Conservation (phyloP, 2,113 vertebrate genomes). For the Poeciliopsis retropinna region DNA sequence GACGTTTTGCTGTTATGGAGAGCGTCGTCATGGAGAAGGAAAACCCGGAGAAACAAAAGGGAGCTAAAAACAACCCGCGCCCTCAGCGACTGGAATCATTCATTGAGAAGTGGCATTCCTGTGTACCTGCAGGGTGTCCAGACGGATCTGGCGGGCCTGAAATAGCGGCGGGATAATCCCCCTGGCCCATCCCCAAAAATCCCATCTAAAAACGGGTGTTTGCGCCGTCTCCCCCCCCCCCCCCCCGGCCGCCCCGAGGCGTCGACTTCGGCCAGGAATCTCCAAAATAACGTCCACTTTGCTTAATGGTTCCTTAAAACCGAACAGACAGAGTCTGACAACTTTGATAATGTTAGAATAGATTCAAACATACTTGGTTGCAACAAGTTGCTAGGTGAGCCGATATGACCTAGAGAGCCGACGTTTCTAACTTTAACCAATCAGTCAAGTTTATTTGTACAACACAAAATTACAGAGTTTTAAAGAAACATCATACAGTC, state of each 20-base stretch:
- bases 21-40: conserved; percentile 7
- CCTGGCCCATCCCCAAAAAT: conserved; percentile 6
- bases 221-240: conserved; percentile 52
- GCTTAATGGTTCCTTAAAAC: conserved; percentile 64
- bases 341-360: neutral
- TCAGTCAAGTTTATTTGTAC: too few relatives aligned
- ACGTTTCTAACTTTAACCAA: neutral
- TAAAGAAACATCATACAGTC: too few relatives aligned
- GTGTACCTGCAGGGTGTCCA: conserved; percentile 65
- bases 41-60: conserved; percentile 21
- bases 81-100: conserved; percentile 54
- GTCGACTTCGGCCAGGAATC: conserved; percentile 61
- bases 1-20: conserved; percentile 8
- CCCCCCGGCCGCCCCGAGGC: too few relatives aligned
- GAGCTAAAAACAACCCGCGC: conserved; percentile 27
- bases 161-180: conserved; percentile 72
- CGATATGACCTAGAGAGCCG: neutral
- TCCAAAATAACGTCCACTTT: conserved; percentile 51
- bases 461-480: too few relatives aligned
- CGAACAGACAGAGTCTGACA: conserved; percentile 61
- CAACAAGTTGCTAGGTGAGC: too few relatives aligned
- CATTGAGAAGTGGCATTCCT: conserved; percentile 69
- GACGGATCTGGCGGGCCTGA: conserved; percentile 59
- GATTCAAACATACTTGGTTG: neutral
- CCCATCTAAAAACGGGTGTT: conserved; percentile 59